Base-by-base conservation (phyloP, 2,113 vertebrate genomes). In the Eolophus roseicapilla region DNA sequence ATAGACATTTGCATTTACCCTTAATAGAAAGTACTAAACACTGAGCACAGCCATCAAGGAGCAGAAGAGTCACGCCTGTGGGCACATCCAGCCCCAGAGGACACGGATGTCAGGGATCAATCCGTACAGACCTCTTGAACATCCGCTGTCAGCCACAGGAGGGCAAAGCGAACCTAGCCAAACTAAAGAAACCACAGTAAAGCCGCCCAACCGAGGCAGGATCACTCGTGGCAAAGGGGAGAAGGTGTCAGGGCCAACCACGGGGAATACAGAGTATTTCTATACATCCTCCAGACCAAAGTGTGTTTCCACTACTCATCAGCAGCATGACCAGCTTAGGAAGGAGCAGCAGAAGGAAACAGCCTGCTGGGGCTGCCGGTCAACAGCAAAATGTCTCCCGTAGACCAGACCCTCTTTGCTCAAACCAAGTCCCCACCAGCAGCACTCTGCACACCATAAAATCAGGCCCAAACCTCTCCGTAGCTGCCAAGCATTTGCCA, bases 141-240 rank as follows among this genome's bases (percentile, higher is more conserved):
- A 47, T 85, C 94, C 64, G 6, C 92, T 43, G 47, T 43, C 88
- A 94, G 90, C 90, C 94, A 90, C 92, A 96, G 93, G 88, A 96
- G 95, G 90, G 92, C 88, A 90, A 96, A 97, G 55, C 9, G 60
- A 96, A 80, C 76, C 50, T 1, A 24, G 39, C 33, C 82, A 19
- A 84, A 11, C n/a, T 2, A 1, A 60, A 29, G 49, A 18, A 49
- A 33, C 33, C 59, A 11, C 31, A 5, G 19, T 0, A 28, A 9
- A 21, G 52, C 73, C 3, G 33, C 41, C 71, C 29, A 10, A n/a
- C 33, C 20, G 5, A 15, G 46, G 50, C 73, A 49, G 35, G 39
- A 14, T 5, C 41, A 5, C 53, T 28, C 2, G 0, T 18, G 53
- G 29, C 7, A 3, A 68, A 11, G 9, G 29, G 19, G 43, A 87